phyloP scores from a whole-genome alignment of 2,797 vertebrate species.

The Phylloscopus collybita region DNA sequence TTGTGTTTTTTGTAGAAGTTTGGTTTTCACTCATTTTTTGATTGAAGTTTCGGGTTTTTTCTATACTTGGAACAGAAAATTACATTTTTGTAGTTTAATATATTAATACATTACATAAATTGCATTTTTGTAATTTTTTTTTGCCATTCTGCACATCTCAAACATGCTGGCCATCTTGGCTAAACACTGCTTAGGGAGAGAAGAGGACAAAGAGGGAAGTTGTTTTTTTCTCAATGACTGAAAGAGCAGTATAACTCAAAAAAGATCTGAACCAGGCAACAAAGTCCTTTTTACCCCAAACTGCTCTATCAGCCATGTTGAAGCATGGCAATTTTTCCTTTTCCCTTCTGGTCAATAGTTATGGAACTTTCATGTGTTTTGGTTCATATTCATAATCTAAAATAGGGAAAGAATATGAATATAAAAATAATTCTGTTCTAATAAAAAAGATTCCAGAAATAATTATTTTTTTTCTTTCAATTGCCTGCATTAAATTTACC shows the following conservation, averaged over 20 bases:
- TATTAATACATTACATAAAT: too few relatives aligned
- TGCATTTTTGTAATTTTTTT: not conserved
- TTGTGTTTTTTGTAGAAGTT: not conserved
- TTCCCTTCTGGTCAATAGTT: not conserved
- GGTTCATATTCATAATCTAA: not conserved
- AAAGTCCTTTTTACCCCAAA: not conserved
- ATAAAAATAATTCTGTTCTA: not conserved
- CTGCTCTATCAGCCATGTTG: not conserved
- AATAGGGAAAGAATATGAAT: not conserved
- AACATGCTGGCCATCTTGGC: not conserved
- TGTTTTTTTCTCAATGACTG: not conserved
- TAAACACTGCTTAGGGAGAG: not conserved
- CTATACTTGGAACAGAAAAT: not conserved
- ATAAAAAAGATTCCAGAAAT: not conserved
- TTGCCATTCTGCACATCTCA: not conserved
- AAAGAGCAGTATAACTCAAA: not conserved
- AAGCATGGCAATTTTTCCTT: not conserved
- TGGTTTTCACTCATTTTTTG: not conserved
- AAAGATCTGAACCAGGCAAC: not conserved
- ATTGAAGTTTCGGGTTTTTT: not conserved
- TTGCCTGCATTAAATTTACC: not conserved
- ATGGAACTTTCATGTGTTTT: not conserved
- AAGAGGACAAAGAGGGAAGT: not conserved
- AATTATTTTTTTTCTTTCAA: constrained; percentile 11
- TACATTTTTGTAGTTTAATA: not conserved